Evolutionary conservation across 2,113 vertebrate species (phyloP), one percentile per base, ranked within the genome.

Genomic region (Petroica traversi): DNA sequence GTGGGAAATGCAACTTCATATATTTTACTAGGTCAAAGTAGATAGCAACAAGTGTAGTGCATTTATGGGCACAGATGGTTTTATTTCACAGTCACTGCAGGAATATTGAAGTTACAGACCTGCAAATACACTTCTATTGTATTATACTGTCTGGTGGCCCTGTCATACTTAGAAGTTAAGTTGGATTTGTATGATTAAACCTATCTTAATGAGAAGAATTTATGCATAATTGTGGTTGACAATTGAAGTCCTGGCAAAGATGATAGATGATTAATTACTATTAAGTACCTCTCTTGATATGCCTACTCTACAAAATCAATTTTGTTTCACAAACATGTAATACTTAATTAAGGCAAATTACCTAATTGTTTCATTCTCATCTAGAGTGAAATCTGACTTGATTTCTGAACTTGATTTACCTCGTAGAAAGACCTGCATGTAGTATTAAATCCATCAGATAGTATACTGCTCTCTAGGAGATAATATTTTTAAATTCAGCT

Each of bases 171-270:
- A 33, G 9, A 89, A 76, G 17, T 90, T 63, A 64, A 74, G 29
- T 63, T 92, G 68, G 31, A 86, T 96, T 86, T 91, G 10, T 1
- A 4, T 71, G 48, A 74, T 87, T 91, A 75, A 77, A 22, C 71
- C 33, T 92, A 11, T 66, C 22, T 71, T 74, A 84, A 89, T 71
- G 20, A 76, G 52, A 92, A 24, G 55, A 94, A 81, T 78, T 84
- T 71, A 51, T 93, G 43, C 31, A 43, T 90, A 93, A 72, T 64
- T 94, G 22, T 86, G 40, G 67, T 72, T 88, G 76, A 95, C 72
- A 92, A 23, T 36, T 85, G 85, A 94, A 87, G 88, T 94, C 73
- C 86, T 86, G 79, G 92, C 43, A 87, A 91, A 67, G 68, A 74
- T 71, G 72, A 59, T 26, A 84, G 80, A 69, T 89, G 52, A 71